Conservation (phyloP, 1,140 invertebrate species). For the Drosophila baimaii region DNA sequence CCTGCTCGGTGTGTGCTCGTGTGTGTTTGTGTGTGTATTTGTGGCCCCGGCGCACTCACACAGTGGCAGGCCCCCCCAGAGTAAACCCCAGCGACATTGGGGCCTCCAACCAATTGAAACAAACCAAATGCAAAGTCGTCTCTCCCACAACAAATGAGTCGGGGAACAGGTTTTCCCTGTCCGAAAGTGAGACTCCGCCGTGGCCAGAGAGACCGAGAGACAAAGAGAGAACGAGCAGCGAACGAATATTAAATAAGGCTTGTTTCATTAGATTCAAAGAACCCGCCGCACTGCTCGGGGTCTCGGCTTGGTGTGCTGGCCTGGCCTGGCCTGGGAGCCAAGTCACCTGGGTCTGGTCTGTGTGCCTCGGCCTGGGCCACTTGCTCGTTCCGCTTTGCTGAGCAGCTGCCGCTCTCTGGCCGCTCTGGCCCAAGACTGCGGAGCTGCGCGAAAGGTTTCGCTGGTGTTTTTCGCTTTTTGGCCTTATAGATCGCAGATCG, state of each 20-base stretch:
- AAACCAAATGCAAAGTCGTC: conserved; percentile 80
- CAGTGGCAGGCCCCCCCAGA: conserved; percentile 17
- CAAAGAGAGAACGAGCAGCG: conserved; percentile 1
- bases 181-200: conserved; percentile 38
- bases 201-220: conserved; percentile 8
- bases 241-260: conserved; percentile 77
- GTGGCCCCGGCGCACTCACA: conserved; percentile 57
- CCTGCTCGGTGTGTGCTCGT: neutral
- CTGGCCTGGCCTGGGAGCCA: conserved; percentile 19
- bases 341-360: conserved; percentile 35
- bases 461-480: conserved; percentile 65
- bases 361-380: conserved; percentile 15
- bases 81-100: conserved; percentile 42
- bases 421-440: conserved; percentile 66
- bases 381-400: conserved; percentile 74
- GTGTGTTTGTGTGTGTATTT: conserved; percentile 54
- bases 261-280: conserved; percentile 81
- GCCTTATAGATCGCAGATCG: conserved; percentile 65
- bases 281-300: conserved; percentile 61
- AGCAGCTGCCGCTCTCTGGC: conserved; percentile 69
- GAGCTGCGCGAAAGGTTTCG: conserved; percentile 76
- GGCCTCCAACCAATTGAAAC: conserved; percentile 78
- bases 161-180: conserved; percentile 68
- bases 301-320: conserved; percentile 5
- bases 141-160: conserved; percentile 77